Percentiles rank a stretch among this genome's conserved stretches.
Conservation (phyloP, 1,140 invertebrate species). For the Lysiphlebus fabarum region DNA sequence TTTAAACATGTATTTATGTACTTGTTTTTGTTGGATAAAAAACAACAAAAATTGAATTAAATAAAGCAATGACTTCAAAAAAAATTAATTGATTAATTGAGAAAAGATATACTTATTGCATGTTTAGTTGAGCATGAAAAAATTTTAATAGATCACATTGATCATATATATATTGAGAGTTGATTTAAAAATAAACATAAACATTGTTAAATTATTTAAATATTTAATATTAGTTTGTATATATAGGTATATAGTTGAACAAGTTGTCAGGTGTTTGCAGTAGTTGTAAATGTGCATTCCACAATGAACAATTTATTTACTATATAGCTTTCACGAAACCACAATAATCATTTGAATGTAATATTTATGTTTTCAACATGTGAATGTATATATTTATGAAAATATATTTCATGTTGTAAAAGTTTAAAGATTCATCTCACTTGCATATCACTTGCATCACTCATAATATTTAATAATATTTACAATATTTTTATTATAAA, state of each 20-base stretch:
- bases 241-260: too few species aligned
- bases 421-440: background rate
- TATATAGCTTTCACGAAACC: slow-evolving; percentile 40
- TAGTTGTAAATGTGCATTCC: slow-evolving; percentile 45
- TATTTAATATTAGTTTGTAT: background rate
- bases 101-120: too few species aligned
- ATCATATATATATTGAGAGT: too few species aligned
- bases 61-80: too few species aligned
- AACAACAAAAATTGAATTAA: too few species aligned
- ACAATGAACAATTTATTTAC: slow-evolving; percentile 40
- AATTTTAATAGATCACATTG: too few species aligned
- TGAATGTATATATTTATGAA: background rate
- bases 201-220: background rate
- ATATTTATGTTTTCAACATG: background rate
- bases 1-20: too few species aligned
- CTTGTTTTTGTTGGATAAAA: background rate
- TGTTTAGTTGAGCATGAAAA: too few species aligned
- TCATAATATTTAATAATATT: background rate
- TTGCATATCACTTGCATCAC: too few species aligned
- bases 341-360: slow-evolving; percentile 21
- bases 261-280: slow-evolving; percentile 41
- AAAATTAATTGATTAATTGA: too few species aligned
- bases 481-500: too few species aligned
- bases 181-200: background rate
- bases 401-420: background rate